Conservation (phyloP, 2,113 vertebrate genomes). For the Cebidichthys violaceus region DNA sequence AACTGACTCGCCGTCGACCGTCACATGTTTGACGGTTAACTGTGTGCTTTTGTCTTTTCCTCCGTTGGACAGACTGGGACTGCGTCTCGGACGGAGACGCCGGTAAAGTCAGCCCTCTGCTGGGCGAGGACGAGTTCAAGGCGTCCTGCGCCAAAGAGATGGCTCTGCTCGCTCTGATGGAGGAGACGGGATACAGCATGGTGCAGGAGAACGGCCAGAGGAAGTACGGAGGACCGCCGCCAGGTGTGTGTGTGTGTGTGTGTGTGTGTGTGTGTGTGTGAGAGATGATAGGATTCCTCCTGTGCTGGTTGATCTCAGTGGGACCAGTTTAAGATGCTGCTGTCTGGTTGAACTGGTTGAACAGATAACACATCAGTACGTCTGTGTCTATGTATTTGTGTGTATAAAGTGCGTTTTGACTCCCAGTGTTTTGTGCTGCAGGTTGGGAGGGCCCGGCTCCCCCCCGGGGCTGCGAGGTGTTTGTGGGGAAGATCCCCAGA, state of each 20-base stretch:
- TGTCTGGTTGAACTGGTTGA: too few species aligned
- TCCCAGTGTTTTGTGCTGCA: not conserved
- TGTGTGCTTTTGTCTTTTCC: not conserved
- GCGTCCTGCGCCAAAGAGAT: conserved; percentile 80
- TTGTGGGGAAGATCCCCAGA: conserved; percentile 97
- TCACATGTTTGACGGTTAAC: not conserved
- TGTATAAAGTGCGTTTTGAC: not conserved
- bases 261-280: not conserved
- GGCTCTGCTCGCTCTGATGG: conserved; percentile 90
- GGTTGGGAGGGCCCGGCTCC: conserved; percentile 92
- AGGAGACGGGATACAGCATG: conserved; percentile 93
- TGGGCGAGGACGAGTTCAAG: conserved; percentile 68
- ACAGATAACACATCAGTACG: too few species aligned
- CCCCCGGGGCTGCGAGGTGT: conserved; percentile 96
- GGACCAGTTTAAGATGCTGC: too few species aligned
- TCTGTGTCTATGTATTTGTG: too few species aligned
- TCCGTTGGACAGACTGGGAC: not conserved
- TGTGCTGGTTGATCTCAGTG: not conserved
- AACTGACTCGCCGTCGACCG: too few species aligned
- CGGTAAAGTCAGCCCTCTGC: conserved; percentile 55
- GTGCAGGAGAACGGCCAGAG: conserved; percentile 97
- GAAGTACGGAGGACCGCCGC: conserved; percentile 96
- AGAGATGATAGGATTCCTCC: too few species aligned
- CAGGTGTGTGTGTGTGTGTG: conserved; percentile 71
- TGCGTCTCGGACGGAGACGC: conserved; percentile 20